These are phyloP conservation scores for Globia sparganii DNA, from an alignment of 2,888 invertebrate genomes.

Conservation along the genomic window DNA sequence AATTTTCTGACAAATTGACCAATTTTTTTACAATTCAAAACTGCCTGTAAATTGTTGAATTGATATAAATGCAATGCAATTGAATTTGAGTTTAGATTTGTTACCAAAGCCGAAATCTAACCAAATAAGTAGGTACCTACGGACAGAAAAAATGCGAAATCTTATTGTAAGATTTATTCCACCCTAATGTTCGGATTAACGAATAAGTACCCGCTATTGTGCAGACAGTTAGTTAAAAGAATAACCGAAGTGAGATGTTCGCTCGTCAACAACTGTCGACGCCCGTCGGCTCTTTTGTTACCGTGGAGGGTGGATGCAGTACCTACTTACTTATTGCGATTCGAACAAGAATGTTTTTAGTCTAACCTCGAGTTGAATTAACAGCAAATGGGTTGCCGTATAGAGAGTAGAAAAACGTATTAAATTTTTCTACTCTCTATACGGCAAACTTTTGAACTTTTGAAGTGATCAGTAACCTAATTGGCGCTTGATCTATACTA, in stretches of 20 bases:
- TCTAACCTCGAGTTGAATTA: not conserved
- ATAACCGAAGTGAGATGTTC: constrained; percentile 53
- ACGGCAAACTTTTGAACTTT: no score
- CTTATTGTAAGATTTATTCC: constrained; percentile 10
- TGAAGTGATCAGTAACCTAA: not conserved
- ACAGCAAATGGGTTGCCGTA: not conserved
- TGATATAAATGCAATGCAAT: no score
- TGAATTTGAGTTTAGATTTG: not conserved
- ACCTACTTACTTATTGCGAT: not conserved
- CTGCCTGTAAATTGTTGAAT: no score
- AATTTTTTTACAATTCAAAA: no score
- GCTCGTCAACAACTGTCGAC: constrained; percentile 55
- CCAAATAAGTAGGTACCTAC: not conserved
- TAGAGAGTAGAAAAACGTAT: no score
- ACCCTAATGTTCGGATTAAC: constrained; percentile 38
- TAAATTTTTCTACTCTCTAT: no score
- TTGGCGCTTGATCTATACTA: no score
- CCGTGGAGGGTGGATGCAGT: constrained; percentile 8
- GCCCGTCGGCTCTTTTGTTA: constrained; percentile 40
- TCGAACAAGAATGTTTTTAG: not conserved
- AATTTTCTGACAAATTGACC: no score
- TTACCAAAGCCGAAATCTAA: not conserved
- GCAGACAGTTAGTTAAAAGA: constrained; percentile 57
- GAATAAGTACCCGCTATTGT: constrained; percentile 51
- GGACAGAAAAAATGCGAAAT: constrained; percentile 2